A percentile compares a stretch with the other conserved stretches of the same genome.
Conservation (phyloP, 1,140 invertebrate genomes). For the Caerostris darwini region DNA sequence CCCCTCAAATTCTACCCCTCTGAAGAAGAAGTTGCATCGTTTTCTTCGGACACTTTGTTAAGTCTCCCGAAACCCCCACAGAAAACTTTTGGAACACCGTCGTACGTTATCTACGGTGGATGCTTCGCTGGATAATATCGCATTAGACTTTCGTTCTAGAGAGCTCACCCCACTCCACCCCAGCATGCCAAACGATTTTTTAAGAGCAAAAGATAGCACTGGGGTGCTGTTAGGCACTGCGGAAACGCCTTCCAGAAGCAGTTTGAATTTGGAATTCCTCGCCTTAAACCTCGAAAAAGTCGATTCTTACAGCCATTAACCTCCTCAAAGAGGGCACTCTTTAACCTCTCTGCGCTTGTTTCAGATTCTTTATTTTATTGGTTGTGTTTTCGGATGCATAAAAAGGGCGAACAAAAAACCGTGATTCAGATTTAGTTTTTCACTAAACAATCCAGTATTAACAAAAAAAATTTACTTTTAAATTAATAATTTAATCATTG, state of each 20-base stretch:
- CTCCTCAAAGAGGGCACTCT: background rate
- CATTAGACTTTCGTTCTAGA: background rate
- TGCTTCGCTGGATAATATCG: conserved; percentile 20
- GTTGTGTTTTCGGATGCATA: too few species aligned
- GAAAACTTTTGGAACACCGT: background rate
- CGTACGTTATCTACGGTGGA: background rate
- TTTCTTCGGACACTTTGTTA: conserved; percentile 27
- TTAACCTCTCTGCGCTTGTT: background rate
- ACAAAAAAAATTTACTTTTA: too few species aligned
- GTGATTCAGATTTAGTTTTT: too few species aligned
- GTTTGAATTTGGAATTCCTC: background rate
- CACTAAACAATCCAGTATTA: too few species aligned
- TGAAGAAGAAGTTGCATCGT: background rate
- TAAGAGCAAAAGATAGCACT: background rate
- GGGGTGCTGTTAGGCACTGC: background rate
- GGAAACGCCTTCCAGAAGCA: background rate
- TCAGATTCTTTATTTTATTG: background rate
- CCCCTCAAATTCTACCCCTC: background rate
- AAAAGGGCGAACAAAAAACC: background rate
- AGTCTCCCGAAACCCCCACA: background rate
- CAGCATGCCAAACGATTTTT: background rate
- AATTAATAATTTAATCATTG: too few species aligned
- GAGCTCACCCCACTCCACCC: background rate
- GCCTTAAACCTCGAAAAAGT: background rate
- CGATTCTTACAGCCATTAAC: background rate